Evolutionary conservation across 2,113 vertebrate species (phyloP), one percentile per base, ranked within the genome.

Genomic region (Carassius carassius): DNA sequence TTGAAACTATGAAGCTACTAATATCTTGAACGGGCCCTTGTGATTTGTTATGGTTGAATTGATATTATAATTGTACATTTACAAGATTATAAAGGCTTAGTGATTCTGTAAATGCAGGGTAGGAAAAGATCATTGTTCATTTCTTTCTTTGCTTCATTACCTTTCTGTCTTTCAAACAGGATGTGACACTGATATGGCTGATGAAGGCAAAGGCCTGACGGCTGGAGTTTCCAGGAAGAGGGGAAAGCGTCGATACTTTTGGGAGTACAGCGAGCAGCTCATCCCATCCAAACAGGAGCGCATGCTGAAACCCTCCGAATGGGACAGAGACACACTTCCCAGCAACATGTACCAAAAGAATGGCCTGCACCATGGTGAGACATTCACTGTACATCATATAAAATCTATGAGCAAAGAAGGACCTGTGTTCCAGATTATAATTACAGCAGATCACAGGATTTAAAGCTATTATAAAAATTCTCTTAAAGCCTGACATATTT

Each of bases 281-380:
- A 97, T 95, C 0, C 96, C 97, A 2, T 94, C 94, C 1, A 98
- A 99, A 79, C 98, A 98, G 86, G 98, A 99, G 85, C 96, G 96
- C 63, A 96, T 98, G 95, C 95, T 99, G 12, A 96, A 97, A 90
- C 98, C 98, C 0, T 99, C 97, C 0, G 98, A 99, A 90, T 99
- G 98, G 98, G 95, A 93, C 91, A 91, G 97, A 86, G 97, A 99
- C 70, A 99, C 98, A 0, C 94, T 99, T 90, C 98, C 98, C 82
- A 99, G 98, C 92, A 99, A 99, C 89, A 94, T 99, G 95, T 99
- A 97, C 89, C 98, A 99, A 94, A 99, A 97, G 90, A 98, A 99
- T 0, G 98, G 97, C 79, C 95, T 97, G 86, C 97, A 97, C 73
- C 96, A 96, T 4, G 96, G 96, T 97, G 92, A 94, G 95, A 51